phyloP scores from a whole-genome alignment of 2,797 vertebrate genomes.

The Tadarida brasiliensis region DNA sequence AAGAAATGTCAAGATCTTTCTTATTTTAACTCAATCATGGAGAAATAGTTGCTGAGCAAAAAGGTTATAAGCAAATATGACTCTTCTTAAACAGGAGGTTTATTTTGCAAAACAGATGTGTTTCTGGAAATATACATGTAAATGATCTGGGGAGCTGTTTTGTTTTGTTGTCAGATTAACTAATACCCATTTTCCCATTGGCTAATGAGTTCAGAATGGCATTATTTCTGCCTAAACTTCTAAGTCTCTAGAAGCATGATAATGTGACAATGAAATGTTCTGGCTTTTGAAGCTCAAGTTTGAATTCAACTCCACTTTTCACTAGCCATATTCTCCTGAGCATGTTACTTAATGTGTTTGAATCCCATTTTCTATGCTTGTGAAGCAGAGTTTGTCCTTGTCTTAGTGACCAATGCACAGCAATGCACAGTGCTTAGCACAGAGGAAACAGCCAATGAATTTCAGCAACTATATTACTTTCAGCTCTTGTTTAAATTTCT shows the following conservation, averaged over 20 bases:
- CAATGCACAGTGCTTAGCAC: background rate
- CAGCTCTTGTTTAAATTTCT: background rate
- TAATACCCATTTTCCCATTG: background rate
- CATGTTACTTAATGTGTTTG: background rate
- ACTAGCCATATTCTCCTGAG: background rate
- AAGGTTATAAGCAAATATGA: background rate
- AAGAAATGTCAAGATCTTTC: slow-evolving; percentile 35
- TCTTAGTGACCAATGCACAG: background rate
- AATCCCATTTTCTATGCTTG: background rate
- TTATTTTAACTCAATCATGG: slow-evolving; percentile 36
- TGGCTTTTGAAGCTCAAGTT: background rate
- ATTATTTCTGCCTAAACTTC: background rate
- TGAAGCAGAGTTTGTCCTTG: background rate
- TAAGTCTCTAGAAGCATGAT: background rate
- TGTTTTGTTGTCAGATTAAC: background rate
- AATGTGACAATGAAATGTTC: background rate
- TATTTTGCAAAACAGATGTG: slow-evolving; percentile 30
- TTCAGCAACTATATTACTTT: background rate
- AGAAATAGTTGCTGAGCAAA: slow-evolving; percentile 43
- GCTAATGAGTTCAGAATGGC: background rate
- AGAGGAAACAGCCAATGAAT: background rate
- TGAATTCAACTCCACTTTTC: background rate
- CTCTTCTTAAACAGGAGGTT: slow-evolving; percentile 23
- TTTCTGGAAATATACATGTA: slow-evolving; percentile 25
- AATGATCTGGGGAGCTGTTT: background rate